These are phyloP conservation scores for Lepetodrilus schrolli DNA, from an alignment of 2,888 invertebrate species.

Conservation along the genomic window DNA sequence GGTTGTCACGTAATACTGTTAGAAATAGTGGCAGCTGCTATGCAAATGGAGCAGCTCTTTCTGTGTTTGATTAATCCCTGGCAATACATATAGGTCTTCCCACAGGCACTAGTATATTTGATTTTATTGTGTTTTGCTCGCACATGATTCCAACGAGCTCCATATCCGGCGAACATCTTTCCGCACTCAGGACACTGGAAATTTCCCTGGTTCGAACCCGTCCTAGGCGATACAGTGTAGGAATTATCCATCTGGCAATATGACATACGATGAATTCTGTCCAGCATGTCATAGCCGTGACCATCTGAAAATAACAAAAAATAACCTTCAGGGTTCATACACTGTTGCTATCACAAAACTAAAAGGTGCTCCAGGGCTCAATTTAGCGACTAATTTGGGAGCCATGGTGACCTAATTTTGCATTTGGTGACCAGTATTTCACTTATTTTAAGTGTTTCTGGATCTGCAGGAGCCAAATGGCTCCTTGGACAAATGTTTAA, in stretches of 20 bases:
- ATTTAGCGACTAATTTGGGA: no score
- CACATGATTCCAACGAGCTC: neutral
- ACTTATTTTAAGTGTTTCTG: no score
- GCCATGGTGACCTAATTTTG: no score
- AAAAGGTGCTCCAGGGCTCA: no score
- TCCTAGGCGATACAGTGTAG: neutral
- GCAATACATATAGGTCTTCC: neutral
- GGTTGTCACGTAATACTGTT: no score
- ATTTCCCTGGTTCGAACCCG: neutral
- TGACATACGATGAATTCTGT: neutral
- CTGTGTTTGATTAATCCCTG: neutral
- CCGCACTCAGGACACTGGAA: neutral
- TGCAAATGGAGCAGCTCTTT: neutral
- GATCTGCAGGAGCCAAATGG: no score
- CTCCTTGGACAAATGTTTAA: no score
- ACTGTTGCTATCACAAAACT: no score
- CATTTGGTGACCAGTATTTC: no score
- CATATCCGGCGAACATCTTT: neutral
- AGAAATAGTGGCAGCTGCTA: neutral
- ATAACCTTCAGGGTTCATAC: no score
- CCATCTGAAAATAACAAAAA: slow-evolving; percentile 14
- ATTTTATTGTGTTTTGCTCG: neutral
- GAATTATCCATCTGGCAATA: neutral
- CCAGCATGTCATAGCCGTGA: neutral
- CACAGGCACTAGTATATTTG: neutral